Conservation (phyloP, 2,797 vertebrate genomes). For the Gymnoscopelus braueri region DNA sequence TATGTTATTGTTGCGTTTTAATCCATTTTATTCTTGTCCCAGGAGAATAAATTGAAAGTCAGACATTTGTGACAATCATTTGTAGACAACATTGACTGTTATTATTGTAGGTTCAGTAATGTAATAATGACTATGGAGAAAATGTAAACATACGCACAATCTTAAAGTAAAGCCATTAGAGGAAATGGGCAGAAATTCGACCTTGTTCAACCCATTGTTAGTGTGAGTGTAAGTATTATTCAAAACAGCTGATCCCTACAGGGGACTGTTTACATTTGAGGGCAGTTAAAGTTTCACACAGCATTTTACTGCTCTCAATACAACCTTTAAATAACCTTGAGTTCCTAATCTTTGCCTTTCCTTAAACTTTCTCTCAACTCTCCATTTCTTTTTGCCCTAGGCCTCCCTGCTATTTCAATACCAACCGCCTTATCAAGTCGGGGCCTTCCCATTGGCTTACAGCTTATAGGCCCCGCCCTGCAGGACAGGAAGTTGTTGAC, state of each 20-base stretch:
- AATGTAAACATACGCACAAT: too few species aligned
- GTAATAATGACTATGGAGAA: too few species aligned
- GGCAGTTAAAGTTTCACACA: slow-evolving; percentile 14
- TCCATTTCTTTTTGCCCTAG: slow-evolving; percentile 65
- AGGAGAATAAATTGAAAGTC: too few species aligned
- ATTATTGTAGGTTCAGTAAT: too few species aligned
- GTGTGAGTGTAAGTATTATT: background rate
- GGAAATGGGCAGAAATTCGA: too few species aligned
- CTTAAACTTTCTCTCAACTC: slow-evolving; percentile 5
- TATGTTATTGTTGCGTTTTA: too few species aligned
- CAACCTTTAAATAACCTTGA: slow-evolving; percentile 14
- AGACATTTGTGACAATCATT: too few species aligned
- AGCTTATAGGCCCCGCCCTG: slow-evolving; percentile 89
- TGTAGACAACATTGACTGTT: too few species aligned
- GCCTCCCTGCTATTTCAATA: slow-evolving; percentile 90
- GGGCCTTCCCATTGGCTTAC: slow-evolving; percentile 92
- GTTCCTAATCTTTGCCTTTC: slow-evolving; percentile 6
- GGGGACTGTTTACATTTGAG: slow-evolving; percentile 9
- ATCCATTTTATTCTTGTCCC: too few species aligned
- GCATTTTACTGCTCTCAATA: slow-evolving; percentile 9
- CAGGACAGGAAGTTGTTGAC: slow-evolving; percentile 88
- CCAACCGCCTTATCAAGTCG: slow-evolving; percentile 87
- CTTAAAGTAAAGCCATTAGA: too few species aligned
- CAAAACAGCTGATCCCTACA: background rate
- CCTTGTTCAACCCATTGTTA: background rate